Evolutionary conservation across 2,888 invertebrate genomes (phyloP).

Genomic region (Drosophila anomelani): DNA sequence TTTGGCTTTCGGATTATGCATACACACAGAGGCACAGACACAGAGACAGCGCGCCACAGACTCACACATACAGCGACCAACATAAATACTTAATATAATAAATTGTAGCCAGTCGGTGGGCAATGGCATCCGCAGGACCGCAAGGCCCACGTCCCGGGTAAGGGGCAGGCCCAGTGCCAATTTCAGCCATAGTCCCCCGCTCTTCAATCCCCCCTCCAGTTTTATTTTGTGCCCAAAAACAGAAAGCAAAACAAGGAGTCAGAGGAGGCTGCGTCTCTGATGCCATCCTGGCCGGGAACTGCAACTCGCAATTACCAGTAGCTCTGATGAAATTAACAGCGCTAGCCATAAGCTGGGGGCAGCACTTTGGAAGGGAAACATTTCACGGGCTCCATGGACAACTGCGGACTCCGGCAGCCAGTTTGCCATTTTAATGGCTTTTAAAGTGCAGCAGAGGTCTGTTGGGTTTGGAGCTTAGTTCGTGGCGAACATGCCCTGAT

Average conservation of each 20-base stretch:
- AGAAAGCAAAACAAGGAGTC: constrained; percentile 17
- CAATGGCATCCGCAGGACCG: constrained; percentile 57
- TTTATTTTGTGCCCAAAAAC: constrained; percentile 37
- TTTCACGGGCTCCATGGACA: constrained; percentile 17
- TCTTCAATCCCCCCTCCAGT: constrained; percentile 7
- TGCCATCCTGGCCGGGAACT: constrained; percentile 22
- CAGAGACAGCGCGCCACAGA: constrained; percentile 9
- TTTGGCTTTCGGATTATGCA: constrained; percentile 83
- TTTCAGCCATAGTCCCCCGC: constrained; percentile 14
- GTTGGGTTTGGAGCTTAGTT: constrained; percentile 20
- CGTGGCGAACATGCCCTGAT: constrained; percentile 21
- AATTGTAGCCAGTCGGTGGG: constrained; percentile 77
- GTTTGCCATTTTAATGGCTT: constrained; percentile 76
- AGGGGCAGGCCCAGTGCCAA: constrained; percentile 1
- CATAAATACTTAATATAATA: constrained; percentile 82
- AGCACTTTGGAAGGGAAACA: constrained; percentile 31
- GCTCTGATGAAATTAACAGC: constrained; percentile 78
- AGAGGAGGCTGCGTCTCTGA: constrained; percentile 12
- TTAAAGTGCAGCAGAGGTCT: constrained; percentile 64
- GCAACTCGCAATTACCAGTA: constrained; percentile 75
- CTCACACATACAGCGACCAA: constrained; percentile 38
- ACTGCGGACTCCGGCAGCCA: constrained; percentile 37
- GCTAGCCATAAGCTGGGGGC: constrained; percentile 14
- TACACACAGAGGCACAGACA: constrained; percentile 49
- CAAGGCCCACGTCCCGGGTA: constrained; percentile 16